Evolutionary conservation across 2,113 vertebrate species (phyloP).

Genomic region (Ptychochromis oligacanthus): DNA sequence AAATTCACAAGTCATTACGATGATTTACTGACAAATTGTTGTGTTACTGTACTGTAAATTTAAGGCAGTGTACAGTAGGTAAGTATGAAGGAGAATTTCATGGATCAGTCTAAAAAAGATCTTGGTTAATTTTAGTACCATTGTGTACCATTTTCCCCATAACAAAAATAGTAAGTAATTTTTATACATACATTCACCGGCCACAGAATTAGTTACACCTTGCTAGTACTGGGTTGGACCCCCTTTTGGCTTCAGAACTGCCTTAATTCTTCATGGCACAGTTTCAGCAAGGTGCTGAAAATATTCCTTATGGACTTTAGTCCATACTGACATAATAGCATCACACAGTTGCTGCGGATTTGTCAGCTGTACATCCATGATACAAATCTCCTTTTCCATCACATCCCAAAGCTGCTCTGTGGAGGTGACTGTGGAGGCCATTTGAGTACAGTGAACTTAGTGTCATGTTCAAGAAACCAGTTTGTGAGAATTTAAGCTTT

Average conservation of each 20-base stretch:
- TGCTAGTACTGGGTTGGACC: neutral
- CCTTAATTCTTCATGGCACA: neutral
- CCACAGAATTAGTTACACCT: neutral
- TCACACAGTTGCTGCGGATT: neutral
- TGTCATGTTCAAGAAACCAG: neutral
- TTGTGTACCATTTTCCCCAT: too few relatives aligned
- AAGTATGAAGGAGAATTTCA: neutral
- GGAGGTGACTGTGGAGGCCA: neutral
- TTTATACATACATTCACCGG: too few relatives aligned
- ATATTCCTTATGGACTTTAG: neutral
- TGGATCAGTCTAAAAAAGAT: neutral
- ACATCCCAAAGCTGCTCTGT: neutral
- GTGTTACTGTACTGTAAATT: neutral
- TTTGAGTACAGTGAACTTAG: neutral
- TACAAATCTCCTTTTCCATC: neutral
- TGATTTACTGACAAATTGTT: neutral
- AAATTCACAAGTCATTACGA: neutral
- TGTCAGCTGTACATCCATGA: neutral
- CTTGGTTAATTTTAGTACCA: too few relatives aligned
- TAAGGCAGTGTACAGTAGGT: rapidly evolving
- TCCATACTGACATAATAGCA: neutral
- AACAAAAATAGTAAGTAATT: too few relatives aligned
- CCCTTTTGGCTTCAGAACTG: neutral
- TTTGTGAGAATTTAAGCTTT: neutral
- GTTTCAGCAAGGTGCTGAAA: neutral